Percentiles rank a stretch among this genome's conserved stretches.
These are phyloP conservation scores for Octodon degus DNA, from an alignment of 2,113 vertebrate genomes.

Conservation along the genomic window DNA sequence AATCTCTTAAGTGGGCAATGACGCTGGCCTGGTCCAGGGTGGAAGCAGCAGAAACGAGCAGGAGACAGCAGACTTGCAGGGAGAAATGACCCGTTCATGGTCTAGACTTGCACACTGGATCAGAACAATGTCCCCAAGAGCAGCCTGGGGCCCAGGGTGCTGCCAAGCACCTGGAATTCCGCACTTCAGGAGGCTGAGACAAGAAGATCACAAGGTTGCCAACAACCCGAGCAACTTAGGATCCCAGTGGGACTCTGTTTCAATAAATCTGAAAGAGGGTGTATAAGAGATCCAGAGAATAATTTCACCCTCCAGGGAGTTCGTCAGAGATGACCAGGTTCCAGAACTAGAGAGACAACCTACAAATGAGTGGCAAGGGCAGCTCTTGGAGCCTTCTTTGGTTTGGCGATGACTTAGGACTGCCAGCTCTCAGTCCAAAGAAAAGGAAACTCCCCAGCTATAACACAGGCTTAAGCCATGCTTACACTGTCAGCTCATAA, in stretches of 20 bases:
- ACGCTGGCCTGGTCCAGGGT: not conserved
- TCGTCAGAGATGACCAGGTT: not conserved
- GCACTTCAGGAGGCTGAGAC: not conserved
- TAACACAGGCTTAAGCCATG: not conserved
- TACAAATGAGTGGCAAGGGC: not conserved
- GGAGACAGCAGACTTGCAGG: not conserved
- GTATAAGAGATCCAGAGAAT: not conserved
- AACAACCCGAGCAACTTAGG: not conserved
- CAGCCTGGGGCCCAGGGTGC: not conserved
- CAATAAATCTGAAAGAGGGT: not conserved
- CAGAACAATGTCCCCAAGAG: not conserved
- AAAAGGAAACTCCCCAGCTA: conserved; percentile 15
- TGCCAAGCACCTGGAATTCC: not conserved
- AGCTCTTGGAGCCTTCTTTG: not conserved
- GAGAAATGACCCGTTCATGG: fast-evolving
- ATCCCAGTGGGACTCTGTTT: not conserved
- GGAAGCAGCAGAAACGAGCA: not conserved
- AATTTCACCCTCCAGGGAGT: not conserved
- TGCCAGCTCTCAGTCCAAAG: conserved; percentile 14
- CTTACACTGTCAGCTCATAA: not conserved
- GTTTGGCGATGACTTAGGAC: conserved; percentile 1
- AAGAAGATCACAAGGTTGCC: not conserved
- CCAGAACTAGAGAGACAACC: not conserved
- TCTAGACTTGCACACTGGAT: not conserved
- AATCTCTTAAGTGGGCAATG: not conserved